Base-by-base conservation (phyloP, 2,888 invertebrate genomes). In the Chrysolina oricalcia region DNA sequence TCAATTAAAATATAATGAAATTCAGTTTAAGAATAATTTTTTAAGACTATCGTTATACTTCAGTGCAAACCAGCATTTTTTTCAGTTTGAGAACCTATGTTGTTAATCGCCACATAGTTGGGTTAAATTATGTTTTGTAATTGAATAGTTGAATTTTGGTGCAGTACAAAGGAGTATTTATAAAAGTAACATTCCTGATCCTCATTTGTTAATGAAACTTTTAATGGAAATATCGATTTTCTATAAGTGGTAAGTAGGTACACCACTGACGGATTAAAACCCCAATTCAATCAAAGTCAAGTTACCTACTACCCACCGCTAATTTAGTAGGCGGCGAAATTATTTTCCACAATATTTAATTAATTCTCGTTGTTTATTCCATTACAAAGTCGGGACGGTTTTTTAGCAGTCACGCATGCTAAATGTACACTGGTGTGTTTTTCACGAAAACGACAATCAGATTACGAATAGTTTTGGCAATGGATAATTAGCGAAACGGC, bases 271-370 rank as follows among this genome's bases (percentile, higher is more conserved):
- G 27, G 50, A 73, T 70, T 66, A 65, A 70, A 73, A 72, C 74
- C 69, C 65, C 74, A 75, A 74, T 79, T 80, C 80, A 80, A 86
- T 84, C 86, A 85, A 84, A 82, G 83, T 83, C 83, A 81, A 77
- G 78, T 80, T 79, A 80, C 79, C 74, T 77, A 76, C 82, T 74
- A 77, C 70, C 65, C 66, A 72, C 70, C 35, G 68, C 73, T 80
- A 78, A 81, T 80, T 79, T 77, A 66, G 77, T 78, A 77, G 78
- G 80, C 78, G 78, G 75, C 75, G 78, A 79, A 82, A 81, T 81
- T 79, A 81, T 83, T 83, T 82, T 82, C 72, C 78, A 80, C 80
- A 76, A 81, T 78, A 80, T 79, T 83, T 80, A 81, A 80, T 81
- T 81, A 81, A 82, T 82, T 79, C 74, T 64, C 59, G 72, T 72